Base-by-base conservation (phyloP, 2,888 invertebrate species). In the Amiota communis region DNA sequence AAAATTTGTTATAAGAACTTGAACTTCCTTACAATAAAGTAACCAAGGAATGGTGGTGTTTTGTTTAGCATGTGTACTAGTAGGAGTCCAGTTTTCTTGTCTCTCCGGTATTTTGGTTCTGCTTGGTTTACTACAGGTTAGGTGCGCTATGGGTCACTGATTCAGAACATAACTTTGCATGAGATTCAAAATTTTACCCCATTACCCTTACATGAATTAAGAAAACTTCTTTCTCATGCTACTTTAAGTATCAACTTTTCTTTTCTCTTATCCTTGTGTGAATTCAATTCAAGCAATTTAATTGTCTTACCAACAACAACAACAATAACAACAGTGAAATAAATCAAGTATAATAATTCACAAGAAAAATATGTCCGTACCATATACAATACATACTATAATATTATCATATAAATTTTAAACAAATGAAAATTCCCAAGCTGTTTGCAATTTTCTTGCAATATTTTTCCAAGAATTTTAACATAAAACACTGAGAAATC, bases 1-100 rank as follows among this genome's bases (percentile, higher is more conserved):
- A 10, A 49, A 15, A 36, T 13, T n/a, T 49, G 13, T 15, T 23
- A 8, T 47, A 20, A 15, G 15, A 48, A 63, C 64, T 64, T 68
- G 23, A 61, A 70, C 65, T 63, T 65, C 49, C 59, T 67, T 67
- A 20, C 20, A 12, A 9, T 20, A 53, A 46, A 12, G 23, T 49
- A 17, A n/a, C 12, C 4, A 20, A 17, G 0, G 46, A 75, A 74
- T 77, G 78, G 79, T 79, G 73, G 74, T 13, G 51, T 8, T 48
- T 48, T 57, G 20, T 57, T n/a, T 11, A 78, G 81, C n/a, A n/a
- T n/a, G n/a, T n/a, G n/a, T 82, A 79, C 77, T 79, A 79, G 82
- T 82, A 79, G 77, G 79, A 74, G 77, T 75, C 20, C 72, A 46
- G 57, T 74, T 72, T 10, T 17, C 72, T 63, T n/a, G 8, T 23